Base-by-base conservation (phyloP, 2,113 vertebrate genomes). In the Pterocles orientalis region DNA sequence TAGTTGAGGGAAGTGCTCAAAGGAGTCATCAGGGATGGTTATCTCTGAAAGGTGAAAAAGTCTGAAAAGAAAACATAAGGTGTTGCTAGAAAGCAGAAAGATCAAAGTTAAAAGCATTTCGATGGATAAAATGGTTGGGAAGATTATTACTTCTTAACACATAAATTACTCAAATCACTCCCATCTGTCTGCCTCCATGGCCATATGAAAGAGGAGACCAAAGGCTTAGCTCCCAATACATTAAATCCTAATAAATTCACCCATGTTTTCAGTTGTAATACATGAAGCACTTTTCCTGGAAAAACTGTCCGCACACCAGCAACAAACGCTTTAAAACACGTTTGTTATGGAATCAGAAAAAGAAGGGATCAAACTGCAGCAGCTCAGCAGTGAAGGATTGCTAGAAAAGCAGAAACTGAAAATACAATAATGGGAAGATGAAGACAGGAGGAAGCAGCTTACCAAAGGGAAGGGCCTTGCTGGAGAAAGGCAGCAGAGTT, bases 321-420 rank as follows among this genome's bases (percentile, higher is more conserved):
- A 92, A 86, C 86, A 94, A 84, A 36, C 60, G 73, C 73, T 96
- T 94, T 94, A 96, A 93, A 95, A 94, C 18, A 31, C 76, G 83
- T 92, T 96, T 96, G 95, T 92, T 94, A 82, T 94, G 88, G 88
- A 95, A 94, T 95, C 86, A 94, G 94, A 92, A 92, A 86, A 92
- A 88, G 56, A 91, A 95, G 82, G 88, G 80, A 92, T 95, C 85
- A 96, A 93, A 88, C 82, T 1, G 2, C 80, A 26, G 48, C 39
- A 77, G 80, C 84, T 85, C 81, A 87, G 81, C 88, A 85, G 81
- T 79, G 83, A 96, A 93, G 92, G 95, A 94, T 36, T 94, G 92
- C 94, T 96, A 70, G 91, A 87, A 92, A 94, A 89, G 95, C 89
- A 95, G 88, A 89, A 96, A 94, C 91, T 89, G 66, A 92, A 92